A percentile compares a stretch with the other conserved stretches of the same genome.
These are phyloP conservation scores for Petrolisthes cinctipes DNA, from an alignment of 2,888 invertebrate species.

Conservation along the genomic window DNA sequence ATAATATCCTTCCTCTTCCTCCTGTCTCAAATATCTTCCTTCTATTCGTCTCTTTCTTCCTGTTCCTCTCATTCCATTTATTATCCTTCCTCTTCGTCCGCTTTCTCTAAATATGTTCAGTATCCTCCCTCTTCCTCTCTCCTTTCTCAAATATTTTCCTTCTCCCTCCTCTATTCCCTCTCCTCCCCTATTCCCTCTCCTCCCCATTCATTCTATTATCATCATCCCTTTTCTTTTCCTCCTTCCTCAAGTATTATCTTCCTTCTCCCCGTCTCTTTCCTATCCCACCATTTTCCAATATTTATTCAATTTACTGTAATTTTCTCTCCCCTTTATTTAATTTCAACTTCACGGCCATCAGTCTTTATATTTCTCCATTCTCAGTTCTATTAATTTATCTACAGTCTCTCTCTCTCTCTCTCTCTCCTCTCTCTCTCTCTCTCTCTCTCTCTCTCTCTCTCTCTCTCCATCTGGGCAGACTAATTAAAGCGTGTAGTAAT, in stretches of 20 bases:
- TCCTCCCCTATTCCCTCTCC: background rate
- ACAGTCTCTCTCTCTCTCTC: background rate
- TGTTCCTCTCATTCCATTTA: too few species aligned
- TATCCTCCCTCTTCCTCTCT: background rate
- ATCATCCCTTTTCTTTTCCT: background rate
- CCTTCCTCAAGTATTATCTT: background rate
- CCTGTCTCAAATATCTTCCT: too few species aligned
- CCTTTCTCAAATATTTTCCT: background rate
- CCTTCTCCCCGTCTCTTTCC: constrained; percentile 3
- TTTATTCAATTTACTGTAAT: background rate
- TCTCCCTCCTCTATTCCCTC: background rate
- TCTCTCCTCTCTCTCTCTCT: constrained; percentile 5
- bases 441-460: constrained; percentile 4
- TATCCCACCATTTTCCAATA: background rate
- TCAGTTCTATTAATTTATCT: background rate
- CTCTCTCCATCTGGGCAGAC: constrained; percentile 13
- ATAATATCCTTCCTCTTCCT: too few species aligned
- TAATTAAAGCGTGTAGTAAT: constrained; percentile 16
- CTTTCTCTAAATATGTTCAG: too few species aligned
- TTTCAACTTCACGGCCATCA: background rate
- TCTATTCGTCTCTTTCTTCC: too few species aligned
- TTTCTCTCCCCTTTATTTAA: background rate
- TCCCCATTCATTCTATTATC: background rate
- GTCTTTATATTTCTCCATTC: background rate
- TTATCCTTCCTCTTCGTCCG: too few species aligned